A percentile compares a stretch with the other conserved stretches of the same genome.
phyloP scores from a whole-genome alignment of 2,888 invertebrate genomes.

The Eucera pruinosa region DNA sequence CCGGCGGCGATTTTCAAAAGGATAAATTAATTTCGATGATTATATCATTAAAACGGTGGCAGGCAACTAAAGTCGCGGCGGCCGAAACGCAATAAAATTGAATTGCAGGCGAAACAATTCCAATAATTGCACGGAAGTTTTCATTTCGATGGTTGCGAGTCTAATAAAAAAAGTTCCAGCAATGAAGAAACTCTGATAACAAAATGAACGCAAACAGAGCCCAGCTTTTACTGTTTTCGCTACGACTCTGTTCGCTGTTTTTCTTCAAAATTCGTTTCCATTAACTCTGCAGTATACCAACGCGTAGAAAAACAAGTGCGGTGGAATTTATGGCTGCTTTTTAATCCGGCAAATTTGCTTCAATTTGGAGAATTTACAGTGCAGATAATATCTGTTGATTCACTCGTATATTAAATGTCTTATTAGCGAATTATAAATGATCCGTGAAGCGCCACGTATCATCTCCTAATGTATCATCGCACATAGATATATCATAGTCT shows the following conservation, averaged over 20 bases:
- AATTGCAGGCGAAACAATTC: constrained; percentile 11
- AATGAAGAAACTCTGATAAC: not conserved
- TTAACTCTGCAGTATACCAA: not conserved
- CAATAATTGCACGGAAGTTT: constrained; percentile 30
- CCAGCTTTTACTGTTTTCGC: not conserved
- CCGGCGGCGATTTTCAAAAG: constrained; percentile 15
- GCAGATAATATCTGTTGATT: too few relatives aligned
- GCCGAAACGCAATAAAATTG: not conserved
- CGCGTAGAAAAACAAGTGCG: too few relatives aligned
- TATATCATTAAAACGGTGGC: constrained; percentile 26
- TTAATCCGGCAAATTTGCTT: too few relatives aligned
- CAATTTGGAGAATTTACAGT: too few relatives aligned
- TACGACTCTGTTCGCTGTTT: not conserved
- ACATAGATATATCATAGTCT: too few relatives aligned
- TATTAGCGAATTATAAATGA: too few relatives aligned
- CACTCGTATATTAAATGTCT: too few relatives aligned
- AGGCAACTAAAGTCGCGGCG: too few relatives aligned
- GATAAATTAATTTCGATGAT: constrained; percentile 39
- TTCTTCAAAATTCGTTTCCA: not conserved
- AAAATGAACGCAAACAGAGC: not conserved
- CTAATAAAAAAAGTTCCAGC: not conserved
- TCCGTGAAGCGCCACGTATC: too few relatives aligned
- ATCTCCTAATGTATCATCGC: too few relatives aligned
- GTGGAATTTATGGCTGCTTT: too few relatives aligned
- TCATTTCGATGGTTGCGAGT: not conserved